Evolutionary conservation across 2,113 vertebrate species (phyloP).

Genomic region (Trogon melanurus): DNA sequence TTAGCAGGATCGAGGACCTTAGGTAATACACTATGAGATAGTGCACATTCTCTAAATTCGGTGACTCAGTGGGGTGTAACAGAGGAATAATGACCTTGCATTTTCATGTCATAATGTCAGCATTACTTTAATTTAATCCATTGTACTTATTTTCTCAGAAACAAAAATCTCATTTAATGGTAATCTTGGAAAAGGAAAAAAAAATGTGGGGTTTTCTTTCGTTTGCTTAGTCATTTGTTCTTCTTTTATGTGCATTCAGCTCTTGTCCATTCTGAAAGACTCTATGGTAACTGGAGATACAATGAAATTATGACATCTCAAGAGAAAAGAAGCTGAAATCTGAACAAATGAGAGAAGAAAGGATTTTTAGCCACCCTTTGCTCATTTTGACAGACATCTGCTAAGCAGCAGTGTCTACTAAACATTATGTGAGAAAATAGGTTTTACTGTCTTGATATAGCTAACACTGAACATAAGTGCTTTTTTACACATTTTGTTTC

Average conservation of each 20-base stretch:
- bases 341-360: slow-evolving; percentile 37
- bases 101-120: not conserved
- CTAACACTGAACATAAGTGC: not conserved
- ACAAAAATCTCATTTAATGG: slow-evolving; percentile 2
- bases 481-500: slow-evolving; percentile 10
- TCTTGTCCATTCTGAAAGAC: not conserved
- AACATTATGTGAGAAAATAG: not conserved
- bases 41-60: not conserved
- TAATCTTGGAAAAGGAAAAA: not conserved
- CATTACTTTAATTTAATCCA: not conserved
- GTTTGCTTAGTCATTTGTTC: not conserved
- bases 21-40: not conserved
- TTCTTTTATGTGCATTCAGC: slow-evolving; percentile 15
- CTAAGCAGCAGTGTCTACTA: not conserved
- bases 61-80: not conserved
- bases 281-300: not conserved
- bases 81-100: slow-evolving; percentile 15
- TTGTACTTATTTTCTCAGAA: slow-evolving; percentile 22
- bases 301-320: slow-evolving; percentile 39
- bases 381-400: not conserved
- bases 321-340: slow-evolving; percentile 25
- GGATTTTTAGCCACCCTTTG: slow-evolving; percentile 27
- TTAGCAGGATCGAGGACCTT: not conserved
- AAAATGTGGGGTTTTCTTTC: not conserved
- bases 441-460: not conserved